A percentile compares a stretch with the other conserved stretches of the same genome.
These are phyloP conservation scores for Exaiptasia diaphana DNA, from an alignment of 64 coral and sea anemone species.

Conservation along the genomic window DNA sequence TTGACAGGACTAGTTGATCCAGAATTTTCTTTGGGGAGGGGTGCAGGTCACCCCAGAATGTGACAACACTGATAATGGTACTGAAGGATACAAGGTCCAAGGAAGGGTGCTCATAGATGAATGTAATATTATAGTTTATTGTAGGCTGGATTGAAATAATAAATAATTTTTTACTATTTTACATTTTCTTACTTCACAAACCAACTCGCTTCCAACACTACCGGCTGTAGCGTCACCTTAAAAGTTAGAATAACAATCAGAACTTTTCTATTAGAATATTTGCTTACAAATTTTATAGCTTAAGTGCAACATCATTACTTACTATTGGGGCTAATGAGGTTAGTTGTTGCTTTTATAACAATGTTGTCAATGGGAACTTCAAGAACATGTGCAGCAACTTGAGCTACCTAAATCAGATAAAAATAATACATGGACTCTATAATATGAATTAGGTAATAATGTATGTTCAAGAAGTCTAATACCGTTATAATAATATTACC, in stretches of 20 bases:
- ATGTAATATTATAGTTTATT: neutral
- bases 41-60: neutral
- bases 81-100: neutral
- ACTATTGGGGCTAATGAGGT: slow-evolving; percentile 77
- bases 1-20: neutral
- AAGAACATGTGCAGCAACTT: slow-evolving; percentile 80
- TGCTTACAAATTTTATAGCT: no score
- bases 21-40: neutral
- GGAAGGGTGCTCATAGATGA: neutral
- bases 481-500: neutral
- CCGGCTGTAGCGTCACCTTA: slow-evolving; percentile 54
- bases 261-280: no score
- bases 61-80: neutral
- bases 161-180: no score
- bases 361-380: slow-evolving; percentile 66
- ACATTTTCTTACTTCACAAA: slow-evolving; percentile 70
- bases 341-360: slow-evolving; percentile 62
- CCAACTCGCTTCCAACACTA: slow-evolving; percentile 68
- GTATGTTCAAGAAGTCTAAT: neutral
- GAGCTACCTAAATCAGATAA: slow-evolving; percentile 45
- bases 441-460: neutral
- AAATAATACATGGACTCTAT: neutral
- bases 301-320: no score
- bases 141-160: neutral
- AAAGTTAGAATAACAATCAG: no score